Evolutionary conservation across 2,797 vertebrate species (phyloP).

Genomic region (Melanotaenia nigrans): DNA sequence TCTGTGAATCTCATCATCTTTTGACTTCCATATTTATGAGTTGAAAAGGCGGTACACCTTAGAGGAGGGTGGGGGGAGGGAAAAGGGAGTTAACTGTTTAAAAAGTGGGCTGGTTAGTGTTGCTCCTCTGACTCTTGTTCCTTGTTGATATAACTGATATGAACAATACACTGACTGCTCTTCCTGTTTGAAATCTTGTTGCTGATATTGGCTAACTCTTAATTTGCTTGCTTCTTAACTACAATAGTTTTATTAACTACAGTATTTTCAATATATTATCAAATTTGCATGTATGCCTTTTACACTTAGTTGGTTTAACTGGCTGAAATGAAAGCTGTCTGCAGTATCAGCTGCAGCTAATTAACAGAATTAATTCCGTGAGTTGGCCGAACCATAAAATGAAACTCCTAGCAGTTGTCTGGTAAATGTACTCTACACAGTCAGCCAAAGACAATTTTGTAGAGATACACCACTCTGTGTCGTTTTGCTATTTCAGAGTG

Average conservation of each 20-base stretch:
- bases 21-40: constrained; percentile 86
- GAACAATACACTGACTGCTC: constrained; percentile 39
- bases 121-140: constrained; percentile 23
- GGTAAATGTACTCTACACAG: constrained; percentile 39
- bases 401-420: constrained; percentile 38
- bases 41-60: constrained; percentile 78
- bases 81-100: constrained; percentile 61
- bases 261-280: constrained; percentile 18
- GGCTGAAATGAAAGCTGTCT: constrained; percentile 27
- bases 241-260: constrained; percentile 8
- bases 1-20: constrained; percentile 84
- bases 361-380: constrained; percentile 42
- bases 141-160: constrained; percentile 53
- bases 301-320: constrained; percentile 8
- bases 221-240: not conserved
- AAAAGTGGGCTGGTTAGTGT: constrained; percentile 58
- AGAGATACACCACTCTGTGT: constrained; percentile 41
- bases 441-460: constrained; percentile 47
- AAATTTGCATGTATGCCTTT: constrained; percentile 8
- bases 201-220: not conserved
- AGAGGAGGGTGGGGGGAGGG: constrained; percentile 44
- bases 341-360: constrained; percentile 41
- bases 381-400: constrained; percentile 45
- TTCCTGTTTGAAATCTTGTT: constrained; percentile 9
- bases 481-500: constrained; percentile 53